Evolutionary conservation across 2,888 invertebrate genomes (phyloP), one percentile per base, ranked within the genome.

Genomic region (Callosobruchus maculatus): DNA sequence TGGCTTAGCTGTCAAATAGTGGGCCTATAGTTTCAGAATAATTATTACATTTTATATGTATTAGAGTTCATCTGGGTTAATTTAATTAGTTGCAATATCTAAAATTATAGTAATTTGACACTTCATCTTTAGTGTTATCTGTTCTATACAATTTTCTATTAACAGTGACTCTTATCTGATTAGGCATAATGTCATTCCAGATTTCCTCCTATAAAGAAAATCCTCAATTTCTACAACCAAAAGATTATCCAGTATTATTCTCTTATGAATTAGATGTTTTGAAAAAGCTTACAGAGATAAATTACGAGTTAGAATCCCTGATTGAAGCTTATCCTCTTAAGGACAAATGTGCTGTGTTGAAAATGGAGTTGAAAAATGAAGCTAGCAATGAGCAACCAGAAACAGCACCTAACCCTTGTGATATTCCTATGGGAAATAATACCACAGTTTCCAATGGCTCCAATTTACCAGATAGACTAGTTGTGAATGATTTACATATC

Each of bases 201-300:
- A 49, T 49, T 7, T 49, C 49, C 18, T 49, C 49, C 4, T 49
- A 49, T 18, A 49, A 49, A 13, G 49, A 49, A 49, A 49, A 49
- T 49, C 49, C 49, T 13, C 9, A 49, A 7, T 49, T 49, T 0
- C 13, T 49, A 49, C 49, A 49, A 49, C 49, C 49, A 49, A 49
- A 49, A 18, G 49, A 49, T 49, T 49, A 49, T 18, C 49, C 49
- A 49, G 49, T 49, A 49, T 18, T 49, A 13, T 49, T 49, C 49
- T 49, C 49, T 7, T 72, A 77, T 73, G 73, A 74, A 67, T n/a
- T 78, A 22, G 72, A 77, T 21, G 67, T 78, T 18, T 71, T 77
- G 31, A 74, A 76, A 22, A 74, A 74, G 69, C 68, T 78, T 21
- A 74, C 72, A 13, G 76, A 78, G 67, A 76, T 78, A 2, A 78